Percentiles rank a stretch among this genome's conserved stretches.
These are phyloP conservation scores for Colaptes auratus DNA, from an alignment of 2,113 vertebrate genomes.

Conservation along the genomic window DNA sequence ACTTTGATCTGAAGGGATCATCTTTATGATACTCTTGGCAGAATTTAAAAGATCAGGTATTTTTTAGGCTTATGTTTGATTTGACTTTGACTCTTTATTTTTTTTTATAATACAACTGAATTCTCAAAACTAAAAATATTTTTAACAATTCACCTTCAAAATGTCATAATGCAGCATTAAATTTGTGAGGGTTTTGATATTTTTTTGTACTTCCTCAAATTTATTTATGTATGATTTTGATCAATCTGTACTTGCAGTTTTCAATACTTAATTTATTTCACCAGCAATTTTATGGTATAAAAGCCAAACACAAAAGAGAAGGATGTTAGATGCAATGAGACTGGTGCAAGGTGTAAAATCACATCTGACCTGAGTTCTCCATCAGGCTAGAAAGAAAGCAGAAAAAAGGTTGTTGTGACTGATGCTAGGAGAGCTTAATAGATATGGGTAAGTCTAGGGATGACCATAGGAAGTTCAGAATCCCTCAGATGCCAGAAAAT, in stretches of 20 bases:
- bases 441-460: neutral
- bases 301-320: too few species aligned
- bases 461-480: neutral
- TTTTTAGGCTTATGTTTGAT: neutral
- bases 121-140: neutral
- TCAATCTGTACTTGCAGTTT: neutral
- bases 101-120: neutral
- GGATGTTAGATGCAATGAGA: neutral
- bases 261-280: neutral
- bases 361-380: neutral
- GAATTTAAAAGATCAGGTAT: neutral
- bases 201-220: neutral
- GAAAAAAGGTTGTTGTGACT: neutral
- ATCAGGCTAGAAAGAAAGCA: neutral
- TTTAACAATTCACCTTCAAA: neutral
- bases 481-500: neutral
- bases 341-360: neutral
- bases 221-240: neutral
- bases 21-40: neutral
- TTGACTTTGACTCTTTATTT: neutral
- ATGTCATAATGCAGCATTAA: neutral
- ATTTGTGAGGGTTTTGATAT: rapidly evolving
- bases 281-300: neutral
- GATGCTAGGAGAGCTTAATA: neutral
- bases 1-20: neutral